phyloP scores from a whole-genome alignment of 2,113 vertebrate species.

The Eulemur rufifrons region DNA sequence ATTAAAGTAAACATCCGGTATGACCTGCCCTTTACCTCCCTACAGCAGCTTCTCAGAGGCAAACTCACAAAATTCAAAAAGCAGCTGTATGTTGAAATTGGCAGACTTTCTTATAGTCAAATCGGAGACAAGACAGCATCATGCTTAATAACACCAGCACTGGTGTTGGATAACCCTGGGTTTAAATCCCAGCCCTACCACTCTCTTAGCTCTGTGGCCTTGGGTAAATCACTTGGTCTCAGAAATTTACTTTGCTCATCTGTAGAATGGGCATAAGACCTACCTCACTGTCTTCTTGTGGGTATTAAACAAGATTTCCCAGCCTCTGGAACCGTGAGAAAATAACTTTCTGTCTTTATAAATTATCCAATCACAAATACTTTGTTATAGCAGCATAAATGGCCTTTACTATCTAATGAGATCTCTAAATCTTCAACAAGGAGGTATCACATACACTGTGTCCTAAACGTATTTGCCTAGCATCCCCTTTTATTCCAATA shows the following conservation, averaged over 20 bases:
- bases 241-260: not conserved
- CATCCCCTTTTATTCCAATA: not conserved
- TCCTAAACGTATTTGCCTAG: not conserved
- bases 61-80: not conserved
- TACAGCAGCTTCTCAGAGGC: not conserved
- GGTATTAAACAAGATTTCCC: not conserved
- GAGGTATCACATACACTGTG: not conserved
- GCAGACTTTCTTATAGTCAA: not conserved
- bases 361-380: no score
- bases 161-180: not conserved
- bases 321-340: not conserved
- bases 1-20: not conserved
- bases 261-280: not conserved
- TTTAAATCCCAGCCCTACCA: not conserved
- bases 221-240: no score
- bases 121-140: not conserved
- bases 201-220: not conserved
- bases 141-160: no score
- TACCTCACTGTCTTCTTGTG: not conserved
- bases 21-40: not conserved
- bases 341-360: not conserved
- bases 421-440: not conserved
- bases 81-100: fast-evolving
- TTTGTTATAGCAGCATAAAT: not conserved
- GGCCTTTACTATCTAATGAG: not conserved